Evolutionary conservation across 2,113 vertebrate species (phyloP), one percentile per base, ranked within the genome.

Genomic region (Bombycilla garrulus): DNA sequence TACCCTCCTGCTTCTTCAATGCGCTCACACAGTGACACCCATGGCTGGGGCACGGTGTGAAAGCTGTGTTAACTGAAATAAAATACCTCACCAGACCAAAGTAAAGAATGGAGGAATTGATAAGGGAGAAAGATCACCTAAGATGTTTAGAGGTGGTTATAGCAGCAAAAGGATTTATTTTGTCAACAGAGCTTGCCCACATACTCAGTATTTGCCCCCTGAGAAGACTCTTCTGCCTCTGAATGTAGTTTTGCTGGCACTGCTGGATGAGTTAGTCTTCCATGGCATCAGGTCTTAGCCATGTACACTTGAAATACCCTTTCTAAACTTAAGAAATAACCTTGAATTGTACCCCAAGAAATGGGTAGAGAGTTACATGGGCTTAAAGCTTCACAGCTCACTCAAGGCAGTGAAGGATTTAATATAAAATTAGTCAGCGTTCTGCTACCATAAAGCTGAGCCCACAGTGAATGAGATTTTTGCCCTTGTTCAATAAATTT

Each of bases 1-100:
- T 82, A 22, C 20, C 7, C 64, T 86, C 25, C 25, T 25, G 62
- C 0, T 2, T 45, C 35, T 89, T 67, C 10, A 13, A 12, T 28
- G 19, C 19, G 25, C 36, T 79, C 31, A 4, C 21, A 36, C 35
- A 69, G 35, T 4, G 21, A n/a, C 2, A 12, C 3, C 28, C 64
- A 12, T 3, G 29, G 44, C 64, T 73, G 69, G 18, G 48, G n/a
- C 24, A 57, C 0, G 0, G 8, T 25, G 29, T n/a, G 71, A 78
- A 72, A 56, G n/a, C 19, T 35, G 8, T 8, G 7, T 17, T 31
- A 54, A 50, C 4, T 12, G 48, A 79, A 79, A 62, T 56, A 25
- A 79, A 87, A 45, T 15, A 38, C 4, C 6, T 22, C 17, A 17
- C 31, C 28, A 48, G 11, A 70, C 21, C 11, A 60, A 82, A 72